Evolutionary conservation across 2,888 invertebrate genomes (phyloP).

Genomic region (Anarsia innoxiella): DNA sequence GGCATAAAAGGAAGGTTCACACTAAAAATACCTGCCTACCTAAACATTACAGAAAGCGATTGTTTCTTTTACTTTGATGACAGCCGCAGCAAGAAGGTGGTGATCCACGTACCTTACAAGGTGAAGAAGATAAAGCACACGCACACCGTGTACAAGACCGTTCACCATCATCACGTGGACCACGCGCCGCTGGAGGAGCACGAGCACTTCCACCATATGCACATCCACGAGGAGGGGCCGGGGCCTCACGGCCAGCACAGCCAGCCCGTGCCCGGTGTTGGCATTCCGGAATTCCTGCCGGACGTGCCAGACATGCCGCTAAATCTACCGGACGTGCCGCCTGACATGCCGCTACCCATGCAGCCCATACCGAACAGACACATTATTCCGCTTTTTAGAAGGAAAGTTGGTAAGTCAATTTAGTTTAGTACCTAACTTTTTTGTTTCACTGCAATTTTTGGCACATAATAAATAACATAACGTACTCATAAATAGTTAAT

Average conservation of each 20-base stretch:
- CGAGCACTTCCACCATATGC: constrained; percentile 69
- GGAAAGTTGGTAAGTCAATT: constrained; percentile 28
- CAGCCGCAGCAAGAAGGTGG: constrained; percentile 78
- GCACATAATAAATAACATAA: no score
- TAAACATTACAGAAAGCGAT: no score
- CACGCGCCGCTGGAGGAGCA: constrained; percentile 60
- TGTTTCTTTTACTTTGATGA: no score
- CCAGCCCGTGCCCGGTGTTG: constrained; percentile 47
- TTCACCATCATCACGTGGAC: constrained; percentile 72
- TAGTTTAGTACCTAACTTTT: no score
- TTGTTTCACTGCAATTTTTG: no score
- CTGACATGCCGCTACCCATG: constrained; percentile 32
- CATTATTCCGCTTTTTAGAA: constrained; percentile 45
- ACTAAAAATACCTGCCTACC: no score
- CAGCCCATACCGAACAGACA: constrained; percentile 33
- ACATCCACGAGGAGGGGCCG: constrained; percentile 43
- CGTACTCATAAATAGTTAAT: no score
- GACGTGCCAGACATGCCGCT: constrained; percentile 45
- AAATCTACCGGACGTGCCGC: constrained; percentile 37
- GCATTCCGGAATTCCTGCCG: constrained; percentile 61
- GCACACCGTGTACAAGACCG: constrained; percentile 81
- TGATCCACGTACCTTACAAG: constrained; percentile 80
- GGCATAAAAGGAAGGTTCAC: no score
- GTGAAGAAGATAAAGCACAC: constrained; percentile 82
- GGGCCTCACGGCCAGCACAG: constrained; percentile 45